phyloP scores from a whole-genome alignment of 2,888 invertebrate species.

The Amorpha juglandis region DNA sequence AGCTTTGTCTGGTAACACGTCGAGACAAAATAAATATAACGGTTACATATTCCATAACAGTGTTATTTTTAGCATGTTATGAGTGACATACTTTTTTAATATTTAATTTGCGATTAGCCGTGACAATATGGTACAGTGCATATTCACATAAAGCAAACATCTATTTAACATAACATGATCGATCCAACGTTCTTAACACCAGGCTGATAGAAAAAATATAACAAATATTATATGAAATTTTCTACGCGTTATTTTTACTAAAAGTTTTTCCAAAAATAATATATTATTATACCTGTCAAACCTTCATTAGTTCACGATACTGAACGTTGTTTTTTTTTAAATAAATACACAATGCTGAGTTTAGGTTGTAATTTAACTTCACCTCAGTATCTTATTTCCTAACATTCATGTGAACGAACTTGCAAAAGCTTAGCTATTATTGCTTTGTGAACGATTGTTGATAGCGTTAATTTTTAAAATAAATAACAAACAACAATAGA shows the following conservation, averaged over 20 bases:
- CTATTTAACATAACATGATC: no score
- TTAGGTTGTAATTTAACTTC: neutral
- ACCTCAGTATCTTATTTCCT: slow-evolving; percentile 32
- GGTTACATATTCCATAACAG: slow-evolving; percentile 7
- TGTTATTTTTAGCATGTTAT: neutral
- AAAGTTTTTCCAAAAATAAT: no score
- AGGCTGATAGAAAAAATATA: no score
- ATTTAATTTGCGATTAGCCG: neutral
- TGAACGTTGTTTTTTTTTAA: neutral
- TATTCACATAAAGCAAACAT: neutral
- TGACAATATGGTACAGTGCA: neutral
- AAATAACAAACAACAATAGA: slow-evolving; percentile 39
- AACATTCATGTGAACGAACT: slow-evolving; percentile 41
- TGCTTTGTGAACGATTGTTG: slow-evolving; percentile 46
- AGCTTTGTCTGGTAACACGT: neutral
- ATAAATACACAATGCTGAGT: neutral
- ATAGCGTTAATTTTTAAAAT: slow-evolving; percentile 39
- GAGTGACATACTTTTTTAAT: neutral
- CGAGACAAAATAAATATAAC: slow-evolving; percentile 4
- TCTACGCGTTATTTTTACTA: no score
- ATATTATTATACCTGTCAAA: neutral
- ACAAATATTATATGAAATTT: no score
- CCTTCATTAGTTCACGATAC: no score
- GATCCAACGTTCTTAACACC: no score
- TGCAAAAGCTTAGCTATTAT: slow-evolving; percentile 39